A percentile compares a stretch with the other conserved stretches of the same genome.
Conservation (phyloP, 2,113 vertebrate species). For the Gavialis gangeticus region DNA sequence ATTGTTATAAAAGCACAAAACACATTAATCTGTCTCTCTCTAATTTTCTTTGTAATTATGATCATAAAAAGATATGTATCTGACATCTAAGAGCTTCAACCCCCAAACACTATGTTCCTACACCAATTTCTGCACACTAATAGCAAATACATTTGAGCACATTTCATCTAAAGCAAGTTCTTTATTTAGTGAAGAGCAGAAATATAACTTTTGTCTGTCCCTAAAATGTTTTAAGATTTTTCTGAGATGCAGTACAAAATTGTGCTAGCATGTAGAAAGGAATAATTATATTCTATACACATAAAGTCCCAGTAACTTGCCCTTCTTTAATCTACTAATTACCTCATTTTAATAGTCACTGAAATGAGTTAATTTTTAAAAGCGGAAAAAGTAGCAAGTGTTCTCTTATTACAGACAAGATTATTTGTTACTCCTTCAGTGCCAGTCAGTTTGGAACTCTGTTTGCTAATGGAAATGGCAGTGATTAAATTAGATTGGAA, state of each 20-base stretch:
- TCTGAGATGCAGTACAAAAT: background rate
- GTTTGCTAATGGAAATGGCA: background rate
- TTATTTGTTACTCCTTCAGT: background rate
- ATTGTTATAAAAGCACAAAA: background rate
- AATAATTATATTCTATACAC: background rate
- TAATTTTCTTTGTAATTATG: background rate
- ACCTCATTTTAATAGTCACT: background rate
- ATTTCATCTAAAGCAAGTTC: background rate
- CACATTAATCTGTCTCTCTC: background rate
- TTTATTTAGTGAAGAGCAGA: background rate
- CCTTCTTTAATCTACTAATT: background rate
- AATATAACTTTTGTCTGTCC: background rate
- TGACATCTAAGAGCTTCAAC: background rate
- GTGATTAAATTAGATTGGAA: background rate
- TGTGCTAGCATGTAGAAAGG: background rate
- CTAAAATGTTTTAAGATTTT: slow-evolving; percentile 5
- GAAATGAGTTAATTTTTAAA: background rate
- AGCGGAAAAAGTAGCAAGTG: background rate
- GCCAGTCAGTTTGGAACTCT: background rate
- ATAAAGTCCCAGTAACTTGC: background rate
- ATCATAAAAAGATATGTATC: background rate
- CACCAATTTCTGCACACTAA: background rate
- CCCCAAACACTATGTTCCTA: background rate
- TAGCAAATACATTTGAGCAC: background rate
- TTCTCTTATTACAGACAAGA: background rate